Conservation (phyloP, 2,113 vertebrate genomes). For the Piliocolobus tephrosceles region DNA sequence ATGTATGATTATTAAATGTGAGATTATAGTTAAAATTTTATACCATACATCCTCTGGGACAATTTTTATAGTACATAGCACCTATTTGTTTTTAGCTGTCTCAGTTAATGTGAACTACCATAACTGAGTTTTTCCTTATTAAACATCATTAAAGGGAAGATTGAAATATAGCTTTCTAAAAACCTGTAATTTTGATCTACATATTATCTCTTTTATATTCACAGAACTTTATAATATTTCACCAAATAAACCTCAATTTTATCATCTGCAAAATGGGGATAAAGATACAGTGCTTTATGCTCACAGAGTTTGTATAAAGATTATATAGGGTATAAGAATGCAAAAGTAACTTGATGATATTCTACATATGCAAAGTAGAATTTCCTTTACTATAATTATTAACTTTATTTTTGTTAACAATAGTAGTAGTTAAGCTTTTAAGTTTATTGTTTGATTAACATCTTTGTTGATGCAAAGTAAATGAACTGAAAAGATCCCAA, state of each 20-base stretch:
- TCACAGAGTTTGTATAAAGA: neutral
- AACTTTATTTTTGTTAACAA: neutral
- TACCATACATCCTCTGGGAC: neutral
- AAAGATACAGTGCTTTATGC: neutral
- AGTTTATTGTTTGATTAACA: neutral
- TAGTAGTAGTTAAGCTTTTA: neutral
- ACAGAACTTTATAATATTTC: neutral
- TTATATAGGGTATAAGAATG: neutral
- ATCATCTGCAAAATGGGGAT: neutral
- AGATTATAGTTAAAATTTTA: neutral
- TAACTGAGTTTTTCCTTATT: neutral
- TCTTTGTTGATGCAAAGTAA: neutral
- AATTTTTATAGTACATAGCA: neutral
- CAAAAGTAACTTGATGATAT: neutral
- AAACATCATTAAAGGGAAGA: neutral
- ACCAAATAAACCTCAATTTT: neutral
- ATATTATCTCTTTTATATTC: neutral
- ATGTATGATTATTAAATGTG: neutral
- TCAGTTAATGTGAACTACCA: neutral
- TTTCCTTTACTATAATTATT: neutral
- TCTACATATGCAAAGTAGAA: neutral
- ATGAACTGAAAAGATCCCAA: neutral
- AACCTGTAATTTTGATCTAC: neutral
- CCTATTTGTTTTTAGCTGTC: neutral
- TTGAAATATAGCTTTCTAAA: neutral